Evolutionary conservation across 2,888 invertebrate genomes (phyloP).

Genomic region (Tenthredo distinguenda): DNA sequence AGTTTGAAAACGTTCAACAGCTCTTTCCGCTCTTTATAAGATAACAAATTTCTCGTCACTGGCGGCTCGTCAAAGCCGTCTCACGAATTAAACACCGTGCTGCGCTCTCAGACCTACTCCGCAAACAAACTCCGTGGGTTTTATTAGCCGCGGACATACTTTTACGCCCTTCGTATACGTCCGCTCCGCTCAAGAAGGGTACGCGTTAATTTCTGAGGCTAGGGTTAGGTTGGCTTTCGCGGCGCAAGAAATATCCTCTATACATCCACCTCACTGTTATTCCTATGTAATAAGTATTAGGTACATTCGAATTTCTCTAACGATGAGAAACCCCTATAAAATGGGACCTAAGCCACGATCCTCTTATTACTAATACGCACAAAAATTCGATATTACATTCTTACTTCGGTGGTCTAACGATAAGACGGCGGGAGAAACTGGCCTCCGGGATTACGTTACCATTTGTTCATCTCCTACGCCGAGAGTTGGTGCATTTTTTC

Average conservation of each 20-base stretch:
- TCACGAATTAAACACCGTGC: conserved; percentile 46
- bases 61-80: conserved; percentile 45
- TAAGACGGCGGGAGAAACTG: neutral
- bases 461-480: neutral
- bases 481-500: neutral
- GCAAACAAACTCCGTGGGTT: conserved; percentile 50
- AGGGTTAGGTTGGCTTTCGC: neutral
- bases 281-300: no score
- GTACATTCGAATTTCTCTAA: neutral
- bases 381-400: neutral
- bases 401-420: neutral
- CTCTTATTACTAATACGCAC: neutral
- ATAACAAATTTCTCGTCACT: conserved; percentile 52
- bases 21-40: conserved; percentile 11
- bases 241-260: neutral
- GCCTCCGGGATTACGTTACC: neutral
- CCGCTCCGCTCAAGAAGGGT: neutral
- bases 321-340: neutral
- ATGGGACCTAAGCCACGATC: neutral
- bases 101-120: conserved; percentile 15
- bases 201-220: neutral
- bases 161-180: conserved; percentile 24
- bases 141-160: conserved; percentile 51
- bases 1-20: neutral
- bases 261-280: neutral